Conservation (phyloP, 2,888 invertebrate genomes). For the Meiosimyza platycephala region DNA sequence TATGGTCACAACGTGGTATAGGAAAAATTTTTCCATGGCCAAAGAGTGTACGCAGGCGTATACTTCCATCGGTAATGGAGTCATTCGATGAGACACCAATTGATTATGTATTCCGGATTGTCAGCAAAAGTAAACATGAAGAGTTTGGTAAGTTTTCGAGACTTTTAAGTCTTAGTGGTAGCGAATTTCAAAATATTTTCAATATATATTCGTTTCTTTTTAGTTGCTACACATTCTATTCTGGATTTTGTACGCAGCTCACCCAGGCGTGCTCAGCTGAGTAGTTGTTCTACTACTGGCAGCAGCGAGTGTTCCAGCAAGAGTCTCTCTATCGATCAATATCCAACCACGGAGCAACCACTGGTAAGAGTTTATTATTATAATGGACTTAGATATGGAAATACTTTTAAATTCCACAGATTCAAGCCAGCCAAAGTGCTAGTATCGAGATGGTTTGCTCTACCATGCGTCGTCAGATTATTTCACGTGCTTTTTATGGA, state of each 20-base stretch:
- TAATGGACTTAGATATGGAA: not conserved
- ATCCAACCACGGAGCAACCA: slow-evolving; percentile 57
- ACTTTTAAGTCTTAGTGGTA: not conserved
- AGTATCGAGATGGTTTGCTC: slow-evolving; percentile 86
- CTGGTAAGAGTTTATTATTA: slow-evolving; percentile 39
- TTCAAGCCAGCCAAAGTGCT: slow-evolving; percentile 68
- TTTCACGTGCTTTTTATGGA: slow-evolving; percentile 95
- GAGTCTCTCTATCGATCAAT: slow-evolving; percentile 68
- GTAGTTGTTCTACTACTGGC: slow-evolving; percentile 75
- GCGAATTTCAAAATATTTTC: not conserved
- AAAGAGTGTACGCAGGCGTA: slow-evolving; percentile 73
- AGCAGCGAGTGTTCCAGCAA: slow-evolving; percentile 76
- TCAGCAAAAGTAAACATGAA: slow-evolving; percentile 80
- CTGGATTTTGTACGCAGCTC: slow-evolving; percentile 71
- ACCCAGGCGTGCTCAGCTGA: slow-evolving; percentile 68
- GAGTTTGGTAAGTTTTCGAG: slow-evolving; percentile 72
- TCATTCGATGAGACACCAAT: slow-evolving; percentile 71
- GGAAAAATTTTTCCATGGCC: slow-evolving; percentile 72
- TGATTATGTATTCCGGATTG: slow-evolving; percentile 92
- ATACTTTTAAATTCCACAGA: slow-evolving; percentile 37
- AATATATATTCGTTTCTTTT: not conserved
- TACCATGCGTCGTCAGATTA: slow-evolving; percentile 94
- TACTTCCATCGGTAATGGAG: slow-evolving; percentile 76
- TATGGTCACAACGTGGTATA: slow-evolving; percentile 92
- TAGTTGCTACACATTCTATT: slow-evolving; percentile 78